Conservation (phyloP, 1,140 invertebrate species). For the Bathynomus jamesi region DNA sequence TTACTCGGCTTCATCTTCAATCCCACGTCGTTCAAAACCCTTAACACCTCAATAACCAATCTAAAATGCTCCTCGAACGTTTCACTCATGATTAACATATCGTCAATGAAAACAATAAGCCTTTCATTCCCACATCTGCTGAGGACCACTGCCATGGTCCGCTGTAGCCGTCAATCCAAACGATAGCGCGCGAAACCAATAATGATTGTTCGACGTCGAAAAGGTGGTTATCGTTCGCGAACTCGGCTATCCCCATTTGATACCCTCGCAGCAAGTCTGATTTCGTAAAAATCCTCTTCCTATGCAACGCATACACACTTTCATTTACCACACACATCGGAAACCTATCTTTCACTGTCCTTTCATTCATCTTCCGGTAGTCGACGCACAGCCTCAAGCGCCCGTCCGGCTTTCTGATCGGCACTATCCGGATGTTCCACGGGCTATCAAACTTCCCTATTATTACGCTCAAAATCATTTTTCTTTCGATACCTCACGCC, state of each 20-base stretch:
- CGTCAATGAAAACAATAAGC: conserved; percentile 2
- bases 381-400: no score
- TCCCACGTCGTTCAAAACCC: not conserved
- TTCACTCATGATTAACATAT: conserved; percentile 3
- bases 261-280: not conserved
- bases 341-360: no score
- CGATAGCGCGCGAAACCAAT: not conserved
- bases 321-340: no score
- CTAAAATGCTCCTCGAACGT: not conserved
- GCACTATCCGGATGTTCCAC: no score
- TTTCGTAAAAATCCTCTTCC: conserved; percentile 10
- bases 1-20: not conserved
- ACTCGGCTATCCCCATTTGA: not conserved
- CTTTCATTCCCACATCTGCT: not conserved
- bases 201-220: not conserved
- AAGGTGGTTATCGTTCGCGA: not conserved
- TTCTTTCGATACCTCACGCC: no score
- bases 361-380: no score
- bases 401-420: no score
- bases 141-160: not conserved
- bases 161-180: not conserved
- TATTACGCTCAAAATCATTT: no score
- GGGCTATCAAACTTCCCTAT: no score
- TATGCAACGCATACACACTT: no score
- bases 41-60: not conserved